These are phyloP conservation scores for Muscidifurax raptorellus DNA, from an alignment of 1,140 invertebrate genomes.

Conservation along the genomic window DNA sequence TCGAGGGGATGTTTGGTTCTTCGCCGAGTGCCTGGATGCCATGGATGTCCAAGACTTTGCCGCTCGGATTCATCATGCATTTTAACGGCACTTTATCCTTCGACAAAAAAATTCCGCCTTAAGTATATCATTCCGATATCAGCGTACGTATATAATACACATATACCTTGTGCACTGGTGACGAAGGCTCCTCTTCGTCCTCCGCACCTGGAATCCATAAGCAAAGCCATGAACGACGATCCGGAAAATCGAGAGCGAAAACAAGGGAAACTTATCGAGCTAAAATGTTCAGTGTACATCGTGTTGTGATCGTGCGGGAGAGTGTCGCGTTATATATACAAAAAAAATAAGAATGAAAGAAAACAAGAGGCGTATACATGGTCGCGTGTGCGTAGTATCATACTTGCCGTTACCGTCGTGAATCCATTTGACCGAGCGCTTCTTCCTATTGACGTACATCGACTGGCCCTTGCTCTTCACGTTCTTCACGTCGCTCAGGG, in stretches of 20 bases:
- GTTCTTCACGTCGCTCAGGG: slow-evolving; percentile 94
- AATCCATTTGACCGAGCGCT: slow-evolving; percentile 94
- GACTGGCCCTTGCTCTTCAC: slow-evolving; percentile 93
- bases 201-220: slow-evolving; percentile 63
- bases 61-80: slow-evolving; percentile 87
- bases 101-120: background rate
- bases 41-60: slow-evolving; percentile 84
- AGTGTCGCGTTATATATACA: background rate
- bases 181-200: slow-evolving; percentile 66
- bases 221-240: background rate
- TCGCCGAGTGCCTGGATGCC: slow-evolving; percentile 80
- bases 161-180: slow-evolving; percentile 65
- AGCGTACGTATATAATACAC: too few relatives aligned
- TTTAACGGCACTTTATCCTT: slow-evolving; percentile 82
- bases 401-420: slow-evolving; percentile 87
- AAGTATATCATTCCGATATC: too few relatives aligned
- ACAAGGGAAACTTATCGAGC: background rate
- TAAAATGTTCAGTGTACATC: too few relatives aligned
- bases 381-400: slow-evolving; percentile 16
- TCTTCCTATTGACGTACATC: slow-evolving; percentile 97
- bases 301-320: background rate
- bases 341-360: background rate
- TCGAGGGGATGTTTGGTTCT: slow-evolving; percentile 80
- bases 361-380: slow-evolving; percentile 1
- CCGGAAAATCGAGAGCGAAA: background rate